These are phyloP conservation scores for Taenaris catops DNA, from an alignment of 2,888 invertebrate species.

Conservation along the genomic window DNA sequence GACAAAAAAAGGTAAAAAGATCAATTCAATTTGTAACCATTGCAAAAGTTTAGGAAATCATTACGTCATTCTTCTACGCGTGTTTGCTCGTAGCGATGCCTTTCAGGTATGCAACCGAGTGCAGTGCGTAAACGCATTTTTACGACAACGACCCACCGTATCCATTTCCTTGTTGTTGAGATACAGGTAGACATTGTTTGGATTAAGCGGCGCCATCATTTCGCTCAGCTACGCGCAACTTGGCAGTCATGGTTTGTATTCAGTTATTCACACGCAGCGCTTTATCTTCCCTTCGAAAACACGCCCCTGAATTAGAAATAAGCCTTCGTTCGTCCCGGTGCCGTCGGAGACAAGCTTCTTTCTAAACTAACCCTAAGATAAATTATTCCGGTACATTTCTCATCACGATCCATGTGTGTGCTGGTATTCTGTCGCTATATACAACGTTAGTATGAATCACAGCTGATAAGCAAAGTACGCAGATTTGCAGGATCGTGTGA, in stretches of 20 bases:
- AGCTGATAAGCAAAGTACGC: conserved; percentile 65
- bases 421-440: conserved; percentile 34
- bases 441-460: conserved; percentile 62
- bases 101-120: too few relatives aligned
- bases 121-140: too few relatives aligned
- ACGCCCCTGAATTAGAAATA: conserved; percentile 62
- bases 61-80: too few relatives aligned
- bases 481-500: conserved; percentile 64
- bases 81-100: too few relatives aligned
- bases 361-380: conserved; percentile 65
- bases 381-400: conserved; percentile 71
- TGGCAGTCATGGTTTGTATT: conserved; percentile 56
- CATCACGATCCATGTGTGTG: conserved; percentile 54
- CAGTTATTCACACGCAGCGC: conserved; percentile 52
- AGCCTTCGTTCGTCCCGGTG: conserved; percentile 52
- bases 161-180: conserved; percentile 39
- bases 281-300: conserved; percentile 55
- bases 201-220: conserved; percentile 33
- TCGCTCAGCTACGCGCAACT: conserved; percentile 34
- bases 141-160: conserved; percentile 38
- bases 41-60: too few relatives aligned
- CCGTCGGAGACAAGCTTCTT: conserved; percentile 53
- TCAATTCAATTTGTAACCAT: too few relatives aligned
- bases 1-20: too few relatives aligned
- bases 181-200: conserved; percentile 38